phyloP scores from a whole-genome alignment of 2,797 vertebrate species.

The Siniperca undulata region DNA sequence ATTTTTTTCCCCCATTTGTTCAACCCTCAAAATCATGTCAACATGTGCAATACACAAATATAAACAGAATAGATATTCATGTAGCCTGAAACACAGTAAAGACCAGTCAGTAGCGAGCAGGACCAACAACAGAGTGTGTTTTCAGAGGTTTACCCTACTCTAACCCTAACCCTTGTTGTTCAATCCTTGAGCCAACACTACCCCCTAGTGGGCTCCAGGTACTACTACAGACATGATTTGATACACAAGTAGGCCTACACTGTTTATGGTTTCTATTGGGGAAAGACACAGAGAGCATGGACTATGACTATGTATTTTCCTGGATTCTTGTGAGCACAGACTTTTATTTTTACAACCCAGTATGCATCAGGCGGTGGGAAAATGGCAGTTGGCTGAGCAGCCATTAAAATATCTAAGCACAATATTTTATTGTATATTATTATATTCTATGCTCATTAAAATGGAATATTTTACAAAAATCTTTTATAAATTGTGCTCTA shows the following conservation, averaged over 20 bases:
- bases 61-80: not conserved
- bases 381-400: not conserved
- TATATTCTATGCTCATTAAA: not conserved
- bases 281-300: not conserved
- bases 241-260: not conserved
- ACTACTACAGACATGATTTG: slow-evolving; percentile 12
- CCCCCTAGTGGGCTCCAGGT: slow-evolving; percentile 49
- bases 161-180: not conserved
- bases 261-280: not conserved
- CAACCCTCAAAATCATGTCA: not conserved
- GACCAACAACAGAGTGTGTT: not conserved
- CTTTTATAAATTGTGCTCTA: not conserved
- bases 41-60: not conserved
- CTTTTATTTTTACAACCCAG: not conserved
- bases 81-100: slow-evolving; percentile 1
- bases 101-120: not conserved
- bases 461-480: not conserved
- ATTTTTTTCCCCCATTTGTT: not conserved
- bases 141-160: not conserved
- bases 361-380: not conserved
- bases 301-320: not conserved
- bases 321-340: not conserved
- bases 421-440: not conserved
- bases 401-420: not conserved
- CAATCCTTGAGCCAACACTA: slow-evolving; percentile 43